phyloP scores from a whole-genome alignment of 2,888 invertebrate genomes.

The Acheta domesticus region DNA sequence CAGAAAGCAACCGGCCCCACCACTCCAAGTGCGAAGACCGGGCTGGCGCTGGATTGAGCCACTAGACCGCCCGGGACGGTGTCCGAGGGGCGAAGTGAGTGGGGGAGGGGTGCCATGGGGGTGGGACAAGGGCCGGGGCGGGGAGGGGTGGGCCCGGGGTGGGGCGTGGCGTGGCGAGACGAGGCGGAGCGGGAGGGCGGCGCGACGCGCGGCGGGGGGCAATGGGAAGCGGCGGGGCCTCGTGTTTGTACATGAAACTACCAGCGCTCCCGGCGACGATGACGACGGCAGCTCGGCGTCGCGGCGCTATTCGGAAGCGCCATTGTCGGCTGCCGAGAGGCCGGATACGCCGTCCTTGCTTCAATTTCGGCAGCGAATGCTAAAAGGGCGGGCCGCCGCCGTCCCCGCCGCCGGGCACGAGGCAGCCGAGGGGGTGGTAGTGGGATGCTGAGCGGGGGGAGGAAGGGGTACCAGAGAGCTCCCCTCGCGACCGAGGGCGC shows the following conservation, averaged over 20 bases:
- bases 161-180: no score
- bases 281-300: not conserved
- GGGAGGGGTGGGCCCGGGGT: not conserved
- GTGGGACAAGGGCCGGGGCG: not conserved
- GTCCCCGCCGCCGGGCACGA: not conserved
- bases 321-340: not conserved
- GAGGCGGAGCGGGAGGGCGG: no score
- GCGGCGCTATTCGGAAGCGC: not conserved
- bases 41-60: no score
- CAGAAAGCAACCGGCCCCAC: no score
- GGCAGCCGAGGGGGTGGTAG: not conserved
- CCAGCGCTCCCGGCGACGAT: not conserved
- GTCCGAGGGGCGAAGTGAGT: not conserved
- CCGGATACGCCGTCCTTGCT: not conserved
- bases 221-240: not conserved
- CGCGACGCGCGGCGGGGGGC: not conserved
- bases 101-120: not conserved
- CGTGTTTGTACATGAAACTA: constrained; percentile 5
- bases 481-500: no score
- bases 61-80: no score
- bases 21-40: no score
- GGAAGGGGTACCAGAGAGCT: not conserved
- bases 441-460: not conserved
- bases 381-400: not conserved
- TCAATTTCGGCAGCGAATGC: constrained; percentile 2